Conservation (phyloP, 2,113 vertebrate genomes). For the Grammomys surdaster region DNA sequence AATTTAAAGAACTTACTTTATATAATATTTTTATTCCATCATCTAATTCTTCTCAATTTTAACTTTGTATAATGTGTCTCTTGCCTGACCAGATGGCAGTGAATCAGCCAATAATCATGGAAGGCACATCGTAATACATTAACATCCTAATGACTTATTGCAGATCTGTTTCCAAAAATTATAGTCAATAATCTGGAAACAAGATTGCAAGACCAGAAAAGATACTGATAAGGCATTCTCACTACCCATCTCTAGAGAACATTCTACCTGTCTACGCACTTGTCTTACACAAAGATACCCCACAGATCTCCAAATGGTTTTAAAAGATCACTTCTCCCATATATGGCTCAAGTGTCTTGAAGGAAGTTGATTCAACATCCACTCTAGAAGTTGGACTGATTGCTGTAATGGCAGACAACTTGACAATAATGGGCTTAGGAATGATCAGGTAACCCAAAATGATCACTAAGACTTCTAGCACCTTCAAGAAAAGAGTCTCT, state of each 20-base stretch:
- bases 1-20: conserved; percentile 58
- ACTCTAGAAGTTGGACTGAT: neutral
- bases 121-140: conserved; percentile 81
- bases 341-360: neutral
- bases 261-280: neutral
- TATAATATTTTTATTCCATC: conserved; percentile 55
- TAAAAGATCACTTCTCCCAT: neutral
- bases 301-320: neutral
- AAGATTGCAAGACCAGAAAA: conserved; percentile 60
- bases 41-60: conserved; percentile 61
- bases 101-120: conserved; percentile 83
- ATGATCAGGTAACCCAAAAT: neutral
- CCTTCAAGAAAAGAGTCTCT: neutral
- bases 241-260: neutral
- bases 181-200: conserved; percentile 76
- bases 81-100: conserved; percentile 83
- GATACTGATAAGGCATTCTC: neutral
- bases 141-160: conserved; percentile 83
- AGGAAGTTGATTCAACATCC: neutral
- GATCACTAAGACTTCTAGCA: neutral
- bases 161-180: conserved; percentile 82
- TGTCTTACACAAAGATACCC: neutral
- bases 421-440: neutral
- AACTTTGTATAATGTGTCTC: conserved; percentile 71
- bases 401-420: neutral